phyloP scores from a whole-genome alignment of 2,113 vertebrate species.

The Eonycteris spelaea region DNA sequence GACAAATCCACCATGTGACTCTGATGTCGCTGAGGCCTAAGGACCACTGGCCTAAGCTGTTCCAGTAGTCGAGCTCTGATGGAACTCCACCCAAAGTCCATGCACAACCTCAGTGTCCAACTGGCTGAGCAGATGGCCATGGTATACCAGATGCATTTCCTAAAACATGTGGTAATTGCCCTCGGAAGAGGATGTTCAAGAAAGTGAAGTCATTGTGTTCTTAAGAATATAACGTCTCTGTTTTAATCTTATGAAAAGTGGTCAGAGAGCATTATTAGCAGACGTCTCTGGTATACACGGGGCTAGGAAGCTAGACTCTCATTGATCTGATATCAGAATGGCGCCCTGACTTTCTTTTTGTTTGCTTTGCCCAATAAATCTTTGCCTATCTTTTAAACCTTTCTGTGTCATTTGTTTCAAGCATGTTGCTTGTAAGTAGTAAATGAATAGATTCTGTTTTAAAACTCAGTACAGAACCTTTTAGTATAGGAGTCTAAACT shows the following conservation, averaged over 20 bases:
- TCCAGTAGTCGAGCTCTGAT: not conserved
- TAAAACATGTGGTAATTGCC: not conserved
- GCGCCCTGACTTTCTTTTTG: not conserved
- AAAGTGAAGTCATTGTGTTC: not conserved
- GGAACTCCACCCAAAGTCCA: not conserved
- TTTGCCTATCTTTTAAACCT: not conserved
- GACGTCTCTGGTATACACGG: not conserved
- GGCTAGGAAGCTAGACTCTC: not conserved
- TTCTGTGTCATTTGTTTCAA: not conserved
- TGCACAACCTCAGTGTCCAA: not conserved
- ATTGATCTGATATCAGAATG: not conserved
- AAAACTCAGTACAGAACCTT: not conserved
- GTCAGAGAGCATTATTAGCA: not conserved
- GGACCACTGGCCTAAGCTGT: not conserved
- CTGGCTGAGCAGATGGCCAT: not conserved
- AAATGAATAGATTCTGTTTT: not conserved
- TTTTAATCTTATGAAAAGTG: not conserved
- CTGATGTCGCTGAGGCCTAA: not conserved
- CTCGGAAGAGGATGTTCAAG: not conserved
- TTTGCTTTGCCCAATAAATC: not conserved
- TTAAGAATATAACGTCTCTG: not conserved
- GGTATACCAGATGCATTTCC: not conserved
- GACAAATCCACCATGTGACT: not conserved
- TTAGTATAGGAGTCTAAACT: not conserved
- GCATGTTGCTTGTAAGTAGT: not conserved